Percentiles rank a stretch among this genome's conserved stretches.
Evolutionary conservation across 2,888 invertebrate genomes (phyloP).

Genomic region (Torymus aiolomorphi): DNA sequence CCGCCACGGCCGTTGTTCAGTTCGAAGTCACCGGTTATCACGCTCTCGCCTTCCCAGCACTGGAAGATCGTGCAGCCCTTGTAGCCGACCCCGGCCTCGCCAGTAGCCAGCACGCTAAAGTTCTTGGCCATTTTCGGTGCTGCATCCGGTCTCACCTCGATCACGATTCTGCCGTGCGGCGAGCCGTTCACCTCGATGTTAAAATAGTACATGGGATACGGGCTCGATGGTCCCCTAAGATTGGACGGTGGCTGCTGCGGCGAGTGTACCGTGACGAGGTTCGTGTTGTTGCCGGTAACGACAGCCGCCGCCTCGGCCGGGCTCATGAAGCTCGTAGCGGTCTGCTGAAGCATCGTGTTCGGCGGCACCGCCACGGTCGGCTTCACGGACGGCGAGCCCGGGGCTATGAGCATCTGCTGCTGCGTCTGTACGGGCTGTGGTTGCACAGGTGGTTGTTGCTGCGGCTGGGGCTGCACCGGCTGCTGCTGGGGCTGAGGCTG

Average conservation of each 20-base stretch:
- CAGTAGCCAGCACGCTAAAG: constrained; percentile 84
- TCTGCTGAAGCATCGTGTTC: constrained; percentile 69
- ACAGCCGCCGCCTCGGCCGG: constrained; percentile 61
- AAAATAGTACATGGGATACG: constrained; percentile 85
- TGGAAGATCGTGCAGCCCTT: constrained; percentile 89
- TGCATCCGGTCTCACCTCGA: constrained; percentile 86
- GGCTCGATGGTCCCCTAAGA: constrained; percentile 78
- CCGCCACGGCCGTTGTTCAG: constrained; percentile 89
- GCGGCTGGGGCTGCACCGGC: constrained; percentile 10
- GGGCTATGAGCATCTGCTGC: constrained; percentile 70
- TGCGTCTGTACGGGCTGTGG: constrained; percentile 64
- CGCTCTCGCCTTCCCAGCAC: constrained; percentile 89
- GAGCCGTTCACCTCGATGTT: constrained; percentile 85
- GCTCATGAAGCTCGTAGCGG: constrained; percentile 70
- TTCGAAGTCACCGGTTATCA: constrained; percentile 89
- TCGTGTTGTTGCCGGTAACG: constrained; percentile 32
- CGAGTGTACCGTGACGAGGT: constrained; percentile 75
- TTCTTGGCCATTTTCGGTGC: constrained; percentile 90
- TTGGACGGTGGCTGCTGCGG: constrained; percentile 72
- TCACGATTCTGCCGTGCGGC: constrained; percentile 84
- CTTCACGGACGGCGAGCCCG: constrained; percentile 73
- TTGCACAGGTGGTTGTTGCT: constrained; percentile 64
- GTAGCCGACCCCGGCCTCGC: constrained; percentile 86
- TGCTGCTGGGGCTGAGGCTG: constrained; percentile 55
- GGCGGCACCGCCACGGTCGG: constrained; percentile 65